Evolutionary conservation across 2,113 vertebrate genomes (phyloP).

Genomic region (Albula glossodonta): DNA sequence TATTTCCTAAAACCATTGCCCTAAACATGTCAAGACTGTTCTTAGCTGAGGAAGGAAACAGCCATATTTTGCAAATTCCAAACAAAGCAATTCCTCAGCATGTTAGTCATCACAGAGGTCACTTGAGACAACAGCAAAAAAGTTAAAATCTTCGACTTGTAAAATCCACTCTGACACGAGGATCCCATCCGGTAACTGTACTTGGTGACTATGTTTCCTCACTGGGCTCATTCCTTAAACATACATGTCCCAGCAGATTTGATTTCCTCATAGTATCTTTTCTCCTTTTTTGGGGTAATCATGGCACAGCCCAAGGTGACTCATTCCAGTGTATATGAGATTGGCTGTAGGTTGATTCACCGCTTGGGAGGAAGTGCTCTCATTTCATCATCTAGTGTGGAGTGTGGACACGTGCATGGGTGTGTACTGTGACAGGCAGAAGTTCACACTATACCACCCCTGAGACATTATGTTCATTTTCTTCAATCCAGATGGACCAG

Average conservation of each 20-base stretch:
- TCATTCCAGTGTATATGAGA: neutral
- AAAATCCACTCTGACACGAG: neutral
- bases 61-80: neutral
- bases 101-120: neutral
- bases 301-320: neutral
- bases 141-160: neutral
- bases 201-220: neutral
- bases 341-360: too few species aligned
- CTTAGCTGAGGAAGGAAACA: neutral
- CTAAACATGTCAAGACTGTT: neutral
- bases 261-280: neutral
- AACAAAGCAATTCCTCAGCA: neutral
- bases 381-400: neutral
- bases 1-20: conserved; percentile 8
- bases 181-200: neutral
- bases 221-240: neutral
- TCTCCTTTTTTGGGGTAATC: neutral
- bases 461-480: neutral
- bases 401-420: neutral
- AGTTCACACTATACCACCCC: neutral
- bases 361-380: neutral
- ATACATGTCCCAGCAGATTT: neutral
- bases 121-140: neutral
- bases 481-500: neutral
- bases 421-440: neutral